phyloP scores from a whole-genome alignment of 2,888 invertebrate genomes.

The Drosophila mimetica region DNA sequence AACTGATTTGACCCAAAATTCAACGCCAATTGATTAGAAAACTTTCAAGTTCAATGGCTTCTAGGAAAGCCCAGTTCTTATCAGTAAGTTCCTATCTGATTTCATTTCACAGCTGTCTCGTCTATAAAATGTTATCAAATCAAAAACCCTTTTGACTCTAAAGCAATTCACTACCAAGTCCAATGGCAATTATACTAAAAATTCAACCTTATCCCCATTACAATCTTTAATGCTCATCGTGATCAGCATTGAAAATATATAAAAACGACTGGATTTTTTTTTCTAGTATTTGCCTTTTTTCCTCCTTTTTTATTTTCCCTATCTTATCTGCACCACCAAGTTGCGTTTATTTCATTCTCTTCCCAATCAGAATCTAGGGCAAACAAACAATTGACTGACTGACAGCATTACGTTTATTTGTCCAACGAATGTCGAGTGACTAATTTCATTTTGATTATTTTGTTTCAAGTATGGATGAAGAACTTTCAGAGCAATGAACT shows the following conservation, averaged over 20 bases:
- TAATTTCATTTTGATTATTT: slow-evolving; percentile 72
- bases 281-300: neutral
- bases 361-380: slow-evolving; percentile 24
- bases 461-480: slow-evolving; percentile 24
- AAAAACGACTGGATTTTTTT: neutral
- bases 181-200: neutral
- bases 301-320: neutral
- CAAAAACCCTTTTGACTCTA: neutral
- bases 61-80: neutral
- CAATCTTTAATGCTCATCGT: slow-evolving; percentile 1
- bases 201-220: slow-evolving; percentile 1
- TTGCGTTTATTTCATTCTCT: slow-evolving; percentile 26
- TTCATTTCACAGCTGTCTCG: neutral
- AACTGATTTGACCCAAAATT: neutral
- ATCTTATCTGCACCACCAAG: slow-evolving; percentile 20
- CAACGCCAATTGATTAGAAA: neutral
- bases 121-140: neutral
- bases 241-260: slow-evolving; percentile 3
- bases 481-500: slow-evolving; percentile 39
- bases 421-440: slow-evolving; percentile 49
- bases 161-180: slow-evolving; percentile 9
- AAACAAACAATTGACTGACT: slow-evolving; percentile 25
- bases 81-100: neutral
- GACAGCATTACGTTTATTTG: slow-evolving; percentile 31
- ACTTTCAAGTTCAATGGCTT: slow-evolving; percentile 40